phyloP scores from a whole-genome alignment of 2,888 invertebrate species.

The Epinotia bilunana region DNA sequence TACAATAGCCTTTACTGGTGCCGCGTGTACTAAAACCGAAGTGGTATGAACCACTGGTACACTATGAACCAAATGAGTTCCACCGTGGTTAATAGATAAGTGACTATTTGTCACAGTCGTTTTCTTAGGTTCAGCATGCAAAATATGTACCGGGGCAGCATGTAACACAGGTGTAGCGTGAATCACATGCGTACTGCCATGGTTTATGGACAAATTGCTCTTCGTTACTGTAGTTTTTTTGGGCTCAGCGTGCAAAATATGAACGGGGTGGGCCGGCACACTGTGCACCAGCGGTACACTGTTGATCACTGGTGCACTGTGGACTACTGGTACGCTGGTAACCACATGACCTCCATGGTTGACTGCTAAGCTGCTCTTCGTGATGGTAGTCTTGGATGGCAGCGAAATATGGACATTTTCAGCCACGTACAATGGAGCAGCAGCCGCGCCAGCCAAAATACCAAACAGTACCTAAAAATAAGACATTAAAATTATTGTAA shows the following conservation, averaged over 20 bases:
- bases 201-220: constrained; percentile 71
- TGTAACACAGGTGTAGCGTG: constrained; percentile 60
- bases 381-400: constrained; percentile 57
- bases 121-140: constrained; percentile 48
- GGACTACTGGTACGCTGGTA: constrained; percentile 51
- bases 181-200: constrained; percentile 59
- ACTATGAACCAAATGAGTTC: constrained; percentile 58
- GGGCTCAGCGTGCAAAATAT: constrained; percentile 38
- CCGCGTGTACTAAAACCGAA: constrained; percentile 48
- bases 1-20: constrained; percentile 18
- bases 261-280: constrained; percentile 53
- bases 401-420: constrained; percentile 56
- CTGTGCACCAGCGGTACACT: constrained; percentile 48
- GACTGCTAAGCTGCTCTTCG: constrained; percentile 56
- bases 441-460: constrained; percentile 60
- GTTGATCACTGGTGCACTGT: constrained; percentile 21
- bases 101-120: constrained; percentile 58
- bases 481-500: not conserved
- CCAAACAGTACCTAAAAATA: constrained; percentile 60
- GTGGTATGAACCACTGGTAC: constrained; percentile 58
- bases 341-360: constrained; percentile 54
- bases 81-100: constrained; percentile 69
- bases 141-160: constrained; percentile 51
- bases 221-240: constrained; percentile 61
- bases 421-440: constrained; percentile 61